phyloP scores from a whole-genome alignment of 1,140 invertebrate genomes.

The Muscidifurax raptorellus region DNA sequence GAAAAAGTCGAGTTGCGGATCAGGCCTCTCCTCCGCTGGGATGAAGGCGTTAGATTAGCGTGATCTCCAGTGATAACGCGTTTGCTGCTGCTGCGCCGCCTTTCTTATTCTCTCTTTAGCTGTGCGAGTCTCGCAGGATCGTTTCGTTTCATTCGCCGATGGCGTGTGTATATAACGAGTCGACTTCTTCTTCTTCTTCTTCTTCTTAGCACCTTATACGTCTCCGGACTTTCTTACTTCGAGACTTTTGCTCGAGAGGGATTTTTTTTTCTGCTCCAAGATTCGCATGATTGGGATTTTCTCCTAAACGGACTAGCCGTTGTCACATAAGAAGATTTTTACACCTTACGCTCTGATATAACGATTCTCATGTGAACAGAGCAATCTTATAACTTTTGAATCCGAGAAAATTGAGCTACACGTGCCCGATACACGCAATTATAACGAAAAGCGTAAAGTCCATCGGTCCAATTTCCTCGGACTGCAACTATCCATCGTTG shows the following conservation, averaged over 20 bases:
- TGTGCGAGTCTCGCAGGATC: not conserved
- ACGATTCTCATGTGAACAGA: too few species aligned
- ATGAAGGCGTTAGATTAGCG: conserved; percentile 73
- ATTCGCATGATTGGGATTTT: not conserved
- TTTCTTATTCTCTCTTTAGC: conserved; percentile 49
- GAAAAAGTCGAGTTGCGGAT: conserved; percentile 71
- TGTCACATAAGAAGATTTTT: too few species aligned
- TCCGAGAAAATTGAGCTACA: not conserved
- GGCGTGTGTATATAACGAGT: not conserved
- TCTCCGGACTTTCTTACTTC: not conserved
- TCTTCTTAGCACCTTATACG: conserved; percentile 46
- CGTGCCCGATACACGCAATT: too few species aligned
- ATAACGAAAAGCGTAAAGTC: not conserved
- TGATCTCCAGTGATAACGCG: conserved; percentile 73
- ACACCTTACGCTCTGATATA: too few species aligned
- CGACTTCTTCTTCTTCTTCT: not conserved
- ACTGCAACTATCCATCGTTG: not conserved
- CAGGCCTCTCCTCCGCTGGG: conserved; percentile 57
- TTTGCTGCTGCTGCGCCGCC: conserved; percentile 57
- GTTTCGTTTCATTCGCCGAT: not conserved
- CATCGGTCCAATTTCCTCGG: not conserved
- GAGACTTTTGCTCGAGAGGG: not conserved
- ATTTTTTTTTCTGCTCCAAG: not conserved
- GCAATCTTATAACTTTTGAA: too few species aligned
- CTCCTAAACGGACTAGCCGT: not conserved